A percentile compares a stretch with the other conserved stretches of the same genome.
phyloP scores from a whole-genome alignment of 2,113 vertebrate species.

The Pomatorhinus ruficollis region DNA sequence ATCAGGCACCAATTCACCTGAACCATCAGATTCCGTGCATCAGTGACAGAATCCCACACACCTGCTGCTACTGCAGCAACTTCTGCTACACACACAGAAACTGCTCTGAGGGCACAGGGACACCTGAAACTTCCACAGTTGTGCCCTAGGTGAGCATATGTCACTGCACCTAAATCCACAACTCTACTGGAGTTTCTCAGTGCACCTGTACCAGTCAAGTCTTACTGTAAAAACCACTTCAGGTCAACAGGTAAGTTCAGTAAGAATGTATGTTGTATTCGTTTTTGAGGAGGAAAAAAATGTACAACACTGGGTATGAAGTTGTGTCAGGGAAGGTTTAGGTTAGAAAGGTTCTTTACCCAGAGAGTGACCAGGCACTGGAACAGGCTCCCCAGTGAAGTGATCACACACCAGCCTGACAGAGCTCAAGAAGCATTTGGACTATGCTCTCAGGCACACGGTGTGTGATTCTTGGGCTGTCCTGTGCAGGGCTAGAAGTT shows the following conservation, averaged over 20 bases:
- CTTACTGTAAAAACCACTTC: neutral
- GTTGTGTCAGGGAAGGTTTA: neutral
- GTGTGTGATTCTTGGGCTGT: neutral
- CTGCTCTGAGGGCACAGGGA: neutral
- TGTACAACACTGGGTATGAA: neutral
- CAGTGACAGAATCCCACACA: neutral
- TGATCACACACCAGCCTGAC: neutral
- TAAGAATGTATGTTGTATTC: accelerated
- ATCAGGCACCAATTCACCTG: neutral
- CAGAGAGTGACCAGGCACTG: neutral
- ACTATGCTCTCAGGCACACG: neutral
- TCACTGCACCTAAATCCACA: neutral
- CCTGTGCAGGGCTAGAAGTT: neutral
- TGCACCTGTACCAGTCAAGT: neutral
- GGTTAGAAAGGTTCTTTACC: neutral
- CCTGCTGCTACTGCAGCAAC: neutral
- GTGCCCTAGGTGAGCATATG: neutral
- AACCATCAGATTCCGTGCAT: neutral
- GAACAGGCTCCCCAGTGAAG: neutral
- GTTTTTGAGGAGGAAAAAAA: neutral
- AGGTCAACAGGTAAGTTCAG: neutral
- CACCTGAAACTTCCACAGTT: neutral
- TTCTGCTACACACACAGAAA: neutral
- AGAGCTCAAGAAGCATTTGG: neutral
- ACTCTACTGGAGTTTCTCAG: neutral